Evolutionary conservation across 2,797 vertebrate genomes (phyloP).

Genomic region (Tauraco hartlaubi): DNA sequence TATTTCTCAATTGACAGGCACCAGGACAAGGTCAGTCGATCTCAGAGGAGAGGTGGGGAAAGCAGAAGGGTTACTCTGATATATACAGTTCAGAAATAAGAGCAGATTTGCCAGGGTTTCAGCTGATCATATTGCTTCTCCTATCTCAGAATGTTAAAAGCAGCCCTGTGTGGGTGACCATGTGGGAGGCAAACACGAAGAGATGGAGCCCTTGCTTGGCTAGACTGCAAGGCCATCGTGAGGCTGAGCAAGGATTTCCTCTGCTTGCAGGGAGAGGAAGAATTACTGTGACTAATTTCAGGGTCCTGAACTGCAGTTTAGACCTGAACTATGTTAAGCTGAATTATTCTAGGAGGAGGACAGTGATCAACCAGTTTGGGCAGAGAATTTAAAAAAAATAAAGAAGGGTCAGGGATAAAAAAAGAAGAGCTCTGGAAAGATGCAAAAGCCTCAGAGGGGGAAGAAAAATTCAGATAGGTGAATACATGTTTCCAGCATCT

Average conservation of each 20-base stretch:
- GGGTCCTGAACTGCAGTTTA: background rate
- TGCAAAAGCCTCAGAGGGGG: background rate
- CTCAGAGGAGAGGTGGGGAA: background rate
- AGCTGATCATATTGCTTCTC: background rate
- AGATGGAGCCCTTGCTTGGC: background rate
- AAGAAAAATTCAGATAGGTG: background rate
- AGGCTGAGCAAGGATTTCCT: background rate
- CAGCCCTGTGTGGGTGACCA: slow-evolving; percentile 1
- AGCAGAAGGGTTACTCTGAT: background rate
- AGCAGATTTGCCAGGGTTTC: background rate
- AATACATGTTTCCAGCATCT: background rate
- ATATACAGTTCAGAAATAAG: background rate
- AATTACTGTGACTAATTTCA: background rate
- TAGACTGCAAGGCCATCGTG: background rate
- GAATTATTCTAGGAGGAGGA: background rate
- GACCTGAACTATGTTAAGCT: background rate
- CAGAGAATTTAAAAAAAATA: background rate
- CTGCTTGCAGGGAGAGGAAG: background rate
- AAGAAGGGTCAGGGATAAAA: background rate
- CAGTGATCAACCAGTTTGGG: background rate
- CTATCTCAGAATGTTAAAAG: background rate
- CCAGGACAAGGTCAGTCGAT: slow-evolving; percentile 31
- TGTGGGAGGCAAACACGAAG: background rate
- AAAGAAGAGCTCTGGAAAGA: background rate
- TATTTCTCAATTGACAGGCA: background rate